These are phyloP conservation scores for Eclectus roratus DNA, from an alignment of 2,113 vertebrate species.

Conservation along the genomic window DNA sequence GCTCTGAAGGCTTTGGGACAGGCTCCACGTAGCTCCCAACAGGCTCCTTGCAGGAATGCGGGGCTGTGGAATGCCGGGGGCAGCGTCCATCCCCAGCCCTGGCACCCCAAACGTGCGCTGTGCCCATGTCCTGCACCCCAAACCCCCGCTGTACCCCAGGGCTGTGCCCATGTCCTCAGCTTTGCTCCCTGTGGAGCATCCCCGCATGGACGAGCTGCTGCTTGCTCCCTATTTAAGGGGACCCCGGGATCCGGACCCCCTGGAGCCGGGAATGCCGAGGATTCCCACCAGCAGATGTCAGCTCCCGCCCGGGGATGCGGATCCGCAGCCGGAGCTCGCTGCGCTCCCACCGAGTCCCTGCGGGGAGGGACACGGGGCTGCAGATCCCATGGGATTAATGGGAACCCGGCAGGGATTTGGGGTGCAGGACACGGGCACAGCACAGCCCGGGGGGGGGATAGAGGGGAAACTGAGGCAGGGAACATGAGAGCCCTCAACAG, in stretches of 20 bases:
- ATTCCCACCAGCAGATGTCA: slow-evolving; percentile 41
- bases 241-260: background rate
- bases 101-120: too few species aligned
- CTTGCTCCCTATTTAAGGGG: background rate
- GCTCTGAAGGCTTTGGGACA: background rate
- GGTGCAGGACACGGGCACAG: background rate
- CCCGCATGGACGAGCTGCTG: fast-evolving
- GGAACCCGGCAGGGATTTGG: background rate
- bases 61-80: background rate
- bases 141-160: background rate
- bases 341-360: background rate
- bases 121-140: background rate
- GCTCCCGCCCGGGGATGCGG: slow-evolving; percentile 1
- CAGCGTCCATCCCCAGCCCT: too few species aligned
- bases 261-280: background rate
- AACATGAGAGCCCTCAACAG: background rate
- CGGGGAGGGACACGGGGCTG: background rate
- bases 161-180: background rate
- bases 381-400: background rate
- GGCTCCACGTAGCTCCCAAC: fast-evolving
- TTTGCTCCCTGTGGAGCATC: background rate
- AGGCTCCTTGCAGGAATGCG: background rate
- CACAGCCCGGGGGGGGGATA: background rate
- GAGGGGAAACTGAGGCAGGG: background rate
- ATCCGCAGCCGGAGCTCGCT: background rate